A percentile compares a stretch with the other conserved stretches of the same genome.
Evolutionary conservation across 1,140 invertebrate species (phyloP).

Genomic region (Drosophila sulfurigaster): DNA sequence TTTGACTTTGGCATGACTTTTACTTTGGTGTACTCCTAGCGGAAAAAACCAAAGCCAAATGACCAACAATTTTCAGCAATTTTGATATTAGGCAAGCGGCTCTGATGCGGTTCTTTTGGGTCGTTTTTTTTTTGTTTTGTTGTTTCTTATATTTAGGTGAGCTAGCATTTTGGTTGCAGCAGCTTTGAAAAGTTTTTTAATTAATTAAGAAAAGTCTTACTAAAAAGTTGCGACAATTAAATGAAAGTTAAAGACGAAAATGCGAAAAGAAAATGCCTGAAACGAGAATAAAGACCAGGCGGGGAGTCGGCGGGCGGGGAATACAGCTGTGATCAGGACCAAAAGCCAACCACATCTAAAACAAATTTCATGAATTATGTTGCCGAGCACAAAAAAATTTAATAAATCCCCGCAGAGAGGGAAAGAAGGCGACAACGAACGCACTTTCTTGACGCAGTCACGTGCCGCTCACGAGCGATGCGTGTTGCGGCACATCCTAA

Average conservation of each 20-base stretch:
- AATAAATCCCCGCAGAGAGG: constrained; percentile 56
- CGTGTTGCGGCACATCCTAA: constrained; percentile 52
- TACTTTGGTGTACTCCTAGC: constrained; percentile 40
- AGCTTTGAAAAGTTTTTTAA: constrained; percentile 73
- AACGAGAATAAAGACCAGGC: not conserved
- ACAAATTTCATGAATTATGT: constrained; percentile 59
- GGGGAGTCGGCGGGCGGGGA: too few species aligned
- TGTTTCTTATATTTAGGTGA: constrained; percentile 45
- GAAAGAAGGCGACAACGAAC: not conserved
- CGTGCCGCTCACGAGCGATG: constrained; percentile 52
- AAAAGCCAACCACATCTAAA: constrained; percentile 60
- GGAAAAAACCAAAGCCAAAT: constrained; percentile 49
- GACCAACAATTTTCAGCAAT: constrained; percentile 43
- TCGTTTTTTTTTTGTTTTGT: not conserved
- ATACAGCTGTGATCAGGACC: not conserved
- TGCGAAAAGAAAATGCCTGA: constrained; percentile 36
- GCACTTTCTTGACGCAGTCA: constrained; percentile 68
- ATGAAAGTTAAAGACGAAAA: constrained; percentile 65
- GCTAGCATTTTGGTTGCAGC: constrained; percentile 55
- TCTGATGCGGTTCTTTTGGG: constrained; percentile 16
- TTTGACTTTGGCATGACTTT: constrained; percentile 72
- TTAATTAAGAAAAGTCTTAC: constrained; percentile 71
- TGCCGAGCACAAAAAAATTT: constrained; percentile 49
- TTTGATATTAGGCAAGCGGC: constrained; percentile 20
- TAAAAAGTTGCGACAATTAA: constrained; percentile 74